A percentile compares a stretch with the other conserved stretches of the same genome.
Evolutionary conservation across 2,888 invertebrate genomes (phyloP).

Genomic region (Gymnocheta viridis): DNA sequence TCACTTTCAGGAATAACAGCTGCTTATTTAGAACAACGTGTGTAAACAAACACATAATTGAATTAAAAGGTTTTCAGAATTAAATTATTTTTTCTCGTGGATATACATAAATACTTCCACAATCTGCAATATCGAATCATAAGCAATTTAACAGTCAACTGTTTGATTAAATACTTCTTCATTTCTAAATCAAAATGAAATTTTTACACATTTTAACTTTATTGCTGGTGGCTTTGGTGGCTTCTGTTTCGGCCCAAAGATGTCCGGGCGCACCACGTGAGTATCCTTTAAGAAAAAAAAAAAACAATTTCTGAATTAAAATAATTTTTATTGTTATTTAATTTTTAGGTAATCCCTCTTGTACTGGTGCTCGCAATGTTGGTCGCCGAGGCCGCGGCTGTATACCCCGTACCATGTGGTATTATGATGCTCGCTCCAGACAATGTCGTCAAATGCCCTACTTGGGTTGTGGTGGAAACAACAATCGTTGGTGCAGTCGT

Average conservation of each 20-base stretch:
- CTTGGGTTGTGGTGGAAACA: conserved; percentile 43
- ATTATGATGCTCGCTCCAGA: conserved; percentile 17
- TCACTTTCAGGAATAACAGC: background rate
- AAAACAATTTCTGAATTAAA: background rate
- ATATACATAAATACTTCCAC: background rate
- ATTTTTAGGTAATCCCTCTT: conserved; percentile 24
- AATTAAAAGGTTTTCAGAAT: no score
- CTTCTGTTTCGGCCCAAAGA: conserved; percentile 34
- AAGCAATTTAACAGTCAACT: background rate
- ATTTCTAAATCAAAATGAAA: background rate
- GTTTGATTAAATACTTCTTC: background rate
- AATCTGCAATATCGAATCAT: background rate
- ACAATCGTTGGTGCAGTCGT: conserved; percentile 56
- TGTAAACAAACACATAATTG: background rate
- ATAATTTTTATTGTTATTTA: background rate
- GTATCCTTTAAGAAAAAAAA: background rate
- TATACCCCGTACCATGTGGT: conserved; percentile 1
- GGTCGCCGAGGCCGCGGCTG: conserved; percentile 12
- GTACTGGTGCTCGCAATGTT: conserved; percentile 5
- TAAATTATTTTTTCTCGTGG: no score
- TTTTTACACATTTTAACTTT: conserved; percentile 8
- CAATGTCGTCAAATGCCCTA: conserved; percentile 37
- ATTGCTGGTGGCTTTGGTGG: conserved; percentile 29
- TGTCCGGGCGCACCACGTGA: conserved; percentile 17
- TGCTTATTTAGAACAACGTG: background rate